phyloP scores from a whole-genome alignment of 1,140 invertebrate species.

The Pemphigus obesinymphae region DNA sequence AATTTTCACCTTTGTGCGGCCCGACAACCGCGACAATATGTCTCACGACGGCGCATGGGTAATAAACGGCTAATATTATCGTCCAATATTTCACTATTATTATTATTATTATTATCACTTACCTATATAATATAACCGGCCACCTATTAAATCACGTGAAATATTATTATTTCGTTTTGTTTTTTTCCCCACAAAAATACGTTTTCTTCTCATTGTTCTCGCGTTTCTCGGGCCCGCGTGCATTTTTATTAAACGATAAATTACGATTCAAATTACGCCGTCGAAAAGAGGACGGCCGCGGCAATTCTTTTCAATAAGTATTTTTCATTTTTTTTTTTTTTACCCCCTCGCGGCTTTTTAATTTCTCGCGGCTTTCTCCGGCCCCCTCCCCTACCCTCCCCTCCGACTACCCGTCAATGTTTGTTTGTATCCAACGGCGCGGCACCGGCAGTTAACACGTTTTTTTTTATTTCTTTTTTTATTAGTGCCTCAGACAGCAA shows the following conservation, averaged over 20 bases:
- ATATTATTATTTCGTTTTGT: background rate
- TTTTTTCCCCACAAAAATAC: background rate
- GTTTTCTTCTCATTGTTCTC: background rate
- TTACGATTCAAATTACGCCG: slow-evolving; percentile 7
- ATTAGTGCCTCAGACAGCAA: background rate
- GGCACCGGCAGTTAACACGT: background rate
- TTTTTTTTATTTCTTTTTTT: background rate
- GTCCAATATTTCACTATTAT: background rate
- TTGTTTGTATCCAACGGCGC: background rate
- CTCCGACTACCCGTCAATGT: no score
- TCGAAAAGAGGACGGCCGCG: background rate
- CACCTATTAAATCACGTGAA: background rate
- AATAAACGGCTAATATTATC: background rate
- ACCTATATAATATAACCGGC: background rate
- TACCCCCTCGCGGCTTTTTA: slow-evolving; percentile 20
- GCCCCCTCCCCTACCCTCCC: no score
- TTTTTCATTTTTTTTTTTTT: no score
- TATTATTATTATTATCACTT: no score
- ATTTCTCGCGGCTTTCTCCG: slow-evolving; percentile 18
- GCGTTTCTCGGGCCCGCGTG: background rate
- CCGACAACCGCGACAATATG: background rate
- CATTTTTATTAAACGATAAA: slow-evolving; percentile 6
- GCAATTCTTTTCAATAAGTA: slow-evolving; percentile 4
- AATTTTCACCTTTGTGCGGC: slow-evolving; percentile 14
- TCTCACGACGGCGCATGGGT: background rate